Percentiles rank a stretch among this genome's conserved stretches.
phyloP scores from a whole-genome alignment of 2,888 invertebrate species.

The Cyrtodaria siliqua region DNA sequence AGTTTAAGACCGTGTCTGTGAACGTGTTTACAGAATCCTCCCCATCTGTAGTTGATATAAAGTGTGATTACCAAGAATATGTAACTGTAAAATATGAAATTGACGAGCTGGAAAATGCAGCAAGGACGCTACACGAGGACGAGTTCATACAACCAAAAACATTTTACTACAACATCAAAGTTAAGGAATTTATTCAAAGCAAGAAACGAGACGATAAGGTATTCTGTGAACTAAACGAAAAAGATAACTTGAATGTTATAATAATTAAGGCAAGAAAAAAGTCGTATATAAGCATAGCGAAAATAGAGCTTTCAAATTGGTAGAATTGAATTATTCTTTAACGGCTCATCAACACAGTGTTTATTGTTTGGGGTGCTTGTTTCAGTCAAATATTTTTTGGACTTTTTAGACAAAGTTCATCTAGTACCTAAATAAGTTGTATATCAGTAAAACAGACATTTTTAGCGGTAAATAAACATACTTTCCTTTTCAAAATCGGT shows the following conservation, averaged over 20 bases:
- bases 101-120: slow-evolving; percentile 39
- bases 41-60: slow-evolving; percentile 33
- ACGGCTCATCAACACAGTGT: no score
- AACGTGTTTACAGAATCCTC: slow-evolving; percentile 23
- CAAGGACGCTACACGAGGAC: slow-evolving; percentile 25
- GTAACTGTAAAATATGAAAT: slow-evolving; percentile 39
- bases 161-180: slow-evolving; percentile 42
- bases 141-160: slow-evolving; percentile 42
- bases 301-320: slow-evolving; percentile 40
- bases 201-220: slow-evolving; percentile 30
- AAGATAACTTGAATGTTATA: slow-evolving; percentile 36
- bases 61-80: slow-evolving; percentile 36
- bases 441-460: no score
- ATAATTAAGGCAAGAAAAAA: slow-evolving; percentile 30
- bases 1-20: slow-evolving; percentile 18
- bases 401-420: no score
- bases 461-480: no score
- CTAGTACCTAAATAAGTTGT: no score
- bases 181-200: slow-evolving; percentile 29
- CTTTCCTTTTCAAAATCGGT: no score
- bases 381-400: no score
- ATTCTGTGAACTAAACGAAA: slow-evolving; percentile 20
- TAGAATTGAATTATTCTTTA: no score
- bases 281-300: slow-evolving; percentile 23
- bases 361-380: no score